Evolutionary conservation across 2,113 vertebrate genomes (phyloP).

Genomic region (Rhizomys pruinosus): DNA sequence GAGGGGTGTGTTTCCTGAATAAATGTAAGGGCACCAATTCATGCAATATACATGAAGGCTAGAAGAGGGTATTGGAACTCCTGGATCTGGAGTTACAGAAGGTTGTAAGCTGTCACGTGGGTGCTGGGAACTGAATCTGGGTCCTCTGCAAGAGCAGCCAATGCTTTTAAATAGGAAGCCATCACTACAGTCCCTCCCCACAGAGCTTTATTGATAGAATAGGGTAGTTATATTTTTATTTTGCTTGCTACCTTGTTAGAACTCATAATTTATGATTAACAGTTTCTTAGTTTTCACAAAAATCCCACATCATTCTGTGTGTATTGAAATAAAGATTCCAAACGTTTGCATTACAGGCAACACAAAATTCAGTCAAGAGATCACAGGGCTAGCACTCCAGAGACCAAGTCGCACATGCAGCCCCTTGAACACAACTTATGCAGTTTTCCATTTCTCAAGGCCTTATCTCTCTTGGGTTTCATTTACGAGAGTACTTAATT

Average conservation of each 20-base stretch:
- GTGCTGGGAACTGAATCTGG: too few relatives aligned
- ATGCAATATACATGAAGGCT: too few relatives aligned
- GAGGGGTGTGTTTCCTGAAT: too few relatives aligned
- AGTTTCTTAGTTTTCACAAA: not conserved
- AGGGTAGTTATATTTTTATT: not conserved
- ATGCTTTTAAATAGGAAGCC: too few relatives aligned
- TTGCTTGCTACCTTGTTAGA: not conserved
- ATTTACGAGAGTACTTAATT: not conserved
- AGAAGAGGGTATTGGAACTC: too few relatives aligned
- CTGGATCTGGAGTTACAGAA: too few relatives aligned
- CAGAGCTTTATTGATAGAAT: not conserved
- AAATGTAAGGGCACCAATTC: too few relatives aligned
- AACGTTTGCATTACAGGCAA: not conserved
- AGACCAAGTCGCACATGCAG: not conserved
- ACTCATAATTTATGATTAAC: not conserved
- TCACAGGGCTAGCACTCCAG: not conserved
- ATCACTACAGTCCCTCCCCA: too few relatives aligned
- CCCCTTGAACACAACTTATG: not conserved
- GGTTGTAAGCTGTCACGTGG: too few relatives aligned
- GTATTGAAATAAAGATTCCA: not conserved
- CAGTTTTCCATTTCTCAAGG: not conserved
- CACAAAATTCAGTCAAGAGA: not conserved
- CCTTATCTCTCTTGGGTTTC: not conserved
- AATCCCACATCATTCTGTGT: not conserved
- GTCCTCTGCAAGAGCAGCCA: too few relatives aligned